phyloP scores from a whole-genome alignment of 2,888 invertebrate species.

The Allophyes oxyacanthae region DNA sequence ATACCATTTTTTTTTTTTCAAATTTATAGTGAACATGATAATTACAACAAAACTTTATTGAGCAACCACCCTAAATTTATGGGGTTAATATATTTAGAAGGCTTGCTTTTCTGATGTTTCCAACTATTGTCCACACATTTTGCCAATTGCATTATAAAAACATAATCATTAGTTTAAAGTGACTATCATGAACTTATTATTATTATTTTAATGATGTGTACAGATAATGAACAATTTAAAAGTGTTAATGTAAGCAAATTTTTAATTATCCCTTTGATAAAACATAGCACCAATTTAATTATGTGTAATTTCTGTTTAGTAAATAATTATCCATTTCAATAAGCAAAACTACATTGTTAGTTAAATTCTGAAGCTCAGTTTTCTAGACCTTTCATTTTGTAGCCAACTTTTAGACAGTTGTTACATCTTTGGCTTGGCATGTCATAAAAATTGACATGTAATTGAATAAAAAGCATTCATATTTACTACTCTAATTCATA shows the following conservation, averaged over 20 bases:
- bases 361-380: constrained; percentile 46
- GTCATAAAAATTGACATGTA: constrained; percentile 72
- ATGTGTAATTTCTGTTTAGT: constrained; percentile 49
- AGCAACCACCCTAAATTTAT: constrained; percentile 37
- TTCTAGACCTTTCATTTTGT: constrained; percentile 41
- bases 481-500: constrained; percentile 66
- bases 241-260: constrained; percentile 31
- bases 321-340: constrained; percentile 42
- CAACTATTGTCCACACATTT: constrained; percentile 43
- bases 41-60: constrained; percentile 35
- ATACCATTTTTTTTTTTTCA: constrained; percentile 3
- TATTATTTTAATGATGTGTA: constrained; percentile 14
- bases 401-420: constrained; percentile 48
- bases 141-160: constrained; percentile 14
- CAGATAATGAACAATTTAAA: constrained; percentile 17
- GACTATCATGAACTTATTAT: constrained; percentile 14
- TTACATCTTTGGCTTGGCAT: constrained; percentile 69
- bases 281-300: constrained; percentile 83
- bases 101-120: constrained; percentile 55
- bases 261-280: constrained; percentile 44
- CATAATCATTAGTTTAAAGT: constrained; percentile 12
- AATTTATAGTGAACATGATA: constrained; percentile 8
- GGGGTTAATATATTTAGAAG: constrained; percentile 28
- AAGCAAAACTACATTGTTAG: constrained; percentile 48
- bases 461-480: constrained; percentile 73